Percentiles rank a stretch among this genome's conserved stretches.
phyloP scores from a whole-genome alignment of 2,888 invertebrate species.

The Netelia melanura region DNA sequence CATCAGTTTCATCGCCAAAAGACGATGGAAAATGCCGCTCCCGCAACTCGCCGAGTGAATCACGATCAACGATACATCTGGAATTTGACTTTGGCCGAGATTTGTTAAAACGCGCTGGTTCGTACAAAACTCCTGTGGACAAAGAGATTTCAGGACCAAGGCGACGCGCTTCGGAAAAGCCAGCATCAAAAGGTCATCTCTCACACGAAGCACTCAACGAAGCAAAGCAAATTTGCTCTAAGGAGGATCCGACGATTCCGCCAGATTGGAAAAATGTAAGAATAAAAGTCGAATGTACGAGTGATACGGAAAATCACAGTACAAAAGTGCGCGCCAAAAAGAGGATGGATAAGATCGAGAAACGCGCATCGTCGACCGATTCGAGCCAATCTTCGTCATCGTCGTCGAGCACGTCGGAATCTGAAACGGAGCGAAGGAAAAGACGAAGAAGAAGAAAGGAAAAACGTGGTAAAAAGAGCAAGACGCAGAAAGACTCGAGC shows the following conservation, averaged over 20 bases:
- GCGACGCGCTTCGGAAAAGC: slow-evolving; percentile 25
- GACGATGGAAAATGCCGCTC: not conserved
- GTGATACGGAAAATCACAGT: slow-evolving; percentile 72
- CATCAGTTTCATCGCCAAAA: slow-evolving; percentile 17
- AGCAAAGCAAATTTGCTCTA: slow-evolving; percentile 26
- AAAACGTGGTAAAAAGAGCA: slow-evolving; percentile 57
- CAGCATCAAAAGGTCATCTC: slow-evolving; percentile 32
- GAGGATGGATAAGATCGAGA: slow-evolving; percentile 30
- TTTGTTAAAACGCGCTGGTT: slow-evolving; percentile 34
- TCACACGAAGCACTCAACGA: slow-evolving; percentile 61
- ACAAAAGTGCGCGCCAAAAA: slow-evolving; percentile 37
- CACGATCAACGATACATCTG: slow-evolving; percentile 60
- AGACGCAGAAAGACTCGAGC: slow-evolving; percentile 72
- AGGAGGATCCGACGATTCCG: slow-evolving; percentile 73
- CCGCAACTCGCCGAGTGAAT: slow-evolving; percentile 25
- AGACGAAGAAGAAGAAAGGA: slow-evolving; percentile 38
- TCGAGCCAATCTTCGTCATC: slow-evolving; percentile 70
- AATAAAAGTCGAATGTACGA: slow-evolving; percentile 80
- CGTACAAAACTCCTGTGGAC: not conserved
- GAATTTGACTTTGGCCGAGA: slow-evolving; percentile 59
- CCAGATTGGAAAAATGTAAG: slow-evolving; percentile 81
- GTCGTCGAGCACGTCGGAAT: slow-evolving; percentile 74
- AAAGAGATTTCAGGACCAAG: slow-evolving; percentile 18
- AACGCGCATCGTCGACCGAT: slow-evolving; percentile 62
- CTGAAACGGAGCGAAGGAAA: slow-evolving; percentile 69